A percentile compares a stretch with the other conserved stretches of the same genome.
Conservation (phyloP, 1,140 invertebrate species). For the Pseudoatta argentina region DNA sequence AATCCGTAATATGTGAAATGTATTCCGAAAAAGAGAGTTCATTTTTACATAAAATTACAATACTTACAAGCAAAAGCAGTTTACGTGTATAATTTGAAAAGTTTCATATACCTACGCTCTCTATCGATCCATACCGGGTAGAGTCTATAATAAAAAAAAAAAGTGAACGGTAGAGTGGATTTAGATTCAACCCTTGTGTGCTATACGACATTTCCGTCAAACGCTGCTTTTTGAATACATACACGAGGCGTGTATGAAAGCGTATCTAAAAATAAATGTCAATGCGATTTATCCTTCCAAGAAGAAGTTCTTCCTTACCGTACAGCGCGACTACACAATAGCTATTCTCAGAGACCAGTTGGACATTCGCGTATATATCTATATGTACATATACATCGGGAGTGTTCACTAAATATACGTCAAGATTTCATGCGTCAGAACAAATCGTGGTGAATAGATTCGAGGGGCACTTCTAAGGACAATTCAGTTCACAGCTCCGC, state of each 20-base stretch:
- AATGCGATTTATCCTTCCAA: slow-evolving; percentile 57
- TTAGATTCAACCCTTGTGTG: slow-evolving; percentile 28
- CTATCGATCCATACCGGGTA: slow-evolving; percentile 3
- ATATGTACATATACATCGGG: not conserved
- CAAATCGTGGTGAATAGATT: slow-evolving; percentile 32
- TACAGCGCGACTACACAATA: slow-evolving; percentile 27
- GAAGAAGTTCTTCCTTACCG: slow-evolving; percentile 21
- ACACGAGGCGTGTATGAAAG: slow-evolving; percentile 6
- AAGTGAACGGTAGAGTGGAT: slow-evolving; percentile 12
- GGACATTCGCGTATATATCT: not conserved
- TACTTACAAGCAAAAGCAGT: not conserved
- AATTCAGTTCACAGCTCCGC: not conserved
- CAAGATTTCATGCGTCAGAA: slow-evolving; percentile 1
- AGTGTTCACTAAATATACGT: slow-evolving; percentile 11
- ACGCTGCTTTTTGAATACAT: slow-evolving; percentile 26
- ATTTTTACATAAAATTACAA: not conserved
- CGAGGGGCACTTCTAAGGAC: not conserved
- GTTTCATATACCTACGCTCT: not conserved
- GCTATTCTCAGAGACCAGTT: slow-evolving; percentile 41
- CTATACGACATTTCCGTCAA: slow-evolving; percentile 36
- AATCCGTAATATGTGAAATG: not conserved
- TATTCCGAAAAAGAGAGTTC: not conserved
- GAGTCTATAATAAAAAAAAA: not conserved
- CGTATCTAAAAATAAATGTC: slow-evolving; percentile 40
- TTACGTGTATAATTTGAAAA: not conserved